A percentile compares a stretch with the other conserved stretches of the same genome.
Conservation (phyloP, 2,113 vertebrate species). For the Lipophrys pholis region DNA sequence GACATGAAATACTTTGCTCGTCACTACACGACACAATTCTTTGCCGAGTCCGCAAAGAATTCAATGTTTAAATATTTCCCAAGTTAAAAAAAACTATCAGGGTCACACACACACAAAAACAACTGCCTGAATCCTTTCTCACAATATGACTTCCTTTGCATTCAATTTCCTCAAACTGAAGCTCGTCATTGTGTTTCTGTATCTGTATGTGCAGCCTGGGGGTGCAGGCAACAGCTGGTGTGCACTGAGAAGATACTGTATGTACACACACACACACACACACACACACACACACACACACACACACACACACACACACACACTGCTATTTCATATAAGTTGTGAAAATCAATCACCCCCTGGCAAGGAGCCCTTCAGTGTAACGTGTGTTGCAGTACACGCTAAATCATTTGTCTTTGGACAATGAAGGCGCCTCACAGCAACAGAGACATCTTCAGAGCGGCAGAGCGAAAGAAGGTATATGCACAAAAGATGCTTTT, state of each 20-base stretch:
- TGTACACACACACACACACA: slow-evolving; percentile 1
- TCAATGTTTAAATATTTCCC: no score
- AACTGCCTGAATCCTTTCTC: no score
- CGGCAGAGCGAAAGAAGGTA: not conserved
- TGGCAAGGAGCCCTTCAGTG: slow-evolving; percentile 22
- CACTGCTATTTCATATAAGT: slow-evolving; percentile 33
- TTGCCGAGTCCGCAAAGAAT: no score
- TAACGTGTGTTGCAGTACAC: not conserved
- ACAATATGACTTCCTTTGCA: not conserved
- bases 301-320: not conserved
- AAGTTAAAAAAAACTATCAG: no score
- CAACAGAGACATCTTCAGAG: slow-evolving; percentile 15
- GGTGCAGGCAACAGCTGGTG: slow-evolving; percentile 51
- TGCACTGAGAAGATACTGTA: slow-evolving; percentile 24
- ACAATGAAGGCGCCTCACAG: slow-evolving; percentile 2
- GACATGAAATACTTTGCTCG: no score
- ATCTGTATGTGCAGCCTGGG: not conserved
- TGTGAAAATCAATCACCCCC: slow-evolving; percentile 45
- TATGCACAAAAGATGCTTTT: slow-evolving; percentile 2
- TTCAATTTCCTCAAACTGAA: not conserved
- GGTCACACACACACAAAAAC: no score
- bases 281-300: slow-evolving; percentile 7
- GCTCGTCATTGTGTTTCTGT: slow-evolving; percentile 4
- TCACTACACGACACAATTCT: no score
- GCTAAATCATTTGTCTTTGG: slow-evolving; percentile 14